These are phyloP conservation scores for Lasaia peninsularis DNA, from an alignment of 1,140 invertebrate species.

Conservation along the genomic window DNA sequence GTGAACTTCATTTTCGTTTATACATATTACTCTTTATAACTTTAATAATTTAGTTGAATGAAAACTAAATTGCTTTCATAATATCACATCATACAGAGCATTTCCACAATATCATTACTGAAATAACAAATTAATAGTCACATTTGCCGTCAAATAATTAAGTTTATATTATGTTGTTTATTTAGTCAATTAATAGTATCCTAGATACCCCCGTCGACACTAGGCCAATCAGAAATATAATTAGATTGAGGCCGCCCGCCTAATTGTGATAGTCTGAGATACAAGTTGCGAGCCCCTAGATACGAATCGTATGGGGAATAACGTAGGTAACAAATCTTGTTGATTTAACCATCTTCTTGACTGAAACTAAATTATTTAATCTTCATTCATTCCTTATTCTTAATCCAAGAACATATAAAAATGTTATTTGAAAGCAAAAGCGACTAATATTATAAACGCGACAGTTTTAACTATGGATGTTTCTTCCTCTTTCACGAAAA, in stretches of 20 bases:
- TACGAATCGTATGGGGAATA: conserved; percentile 35
- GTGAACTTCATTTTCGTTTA: no score
- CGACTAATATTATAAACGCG: no score
- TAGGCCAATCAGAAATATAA: conserved; percentile 71
- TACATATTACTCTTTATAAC: no score
- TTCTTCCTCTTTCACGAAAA: no score
- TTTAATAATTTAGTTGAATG: background rate
- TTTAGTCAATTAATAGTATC: conserved; percentile 12
- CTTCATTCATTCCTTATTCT: no score
- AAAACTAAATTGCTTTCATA: conserved; percentile 2
- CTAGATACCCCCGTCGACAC: conserved; percentile 9
- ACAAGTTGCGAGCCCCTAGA: conserved; percentile 58
- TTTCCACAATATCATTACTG: conserved; percentile 2
- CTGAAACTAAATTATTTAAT: no score
- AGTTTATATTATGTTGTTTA: conserved; percentile 11
- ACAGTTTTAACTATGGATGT: no score
- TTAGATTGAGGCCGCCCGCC: conserved; percentile 62
- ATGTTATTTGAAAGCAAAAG: no score
- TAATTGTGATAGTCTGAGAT: conserved; percentile 64
- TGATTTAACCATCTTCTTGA: background rate
- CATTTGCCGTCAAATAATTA: conserved; percentile 12
- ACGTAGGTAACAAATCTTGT: background rate
- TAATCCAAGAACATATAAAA: no score
- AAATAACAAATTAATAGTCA: conserved; percentile 11
- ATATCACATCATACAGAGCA: conserved; percentile 1